phyloP scores from a whole-genome alignment of 2,113 vertebrate species.

The Cichladusa arquata region DNA sequence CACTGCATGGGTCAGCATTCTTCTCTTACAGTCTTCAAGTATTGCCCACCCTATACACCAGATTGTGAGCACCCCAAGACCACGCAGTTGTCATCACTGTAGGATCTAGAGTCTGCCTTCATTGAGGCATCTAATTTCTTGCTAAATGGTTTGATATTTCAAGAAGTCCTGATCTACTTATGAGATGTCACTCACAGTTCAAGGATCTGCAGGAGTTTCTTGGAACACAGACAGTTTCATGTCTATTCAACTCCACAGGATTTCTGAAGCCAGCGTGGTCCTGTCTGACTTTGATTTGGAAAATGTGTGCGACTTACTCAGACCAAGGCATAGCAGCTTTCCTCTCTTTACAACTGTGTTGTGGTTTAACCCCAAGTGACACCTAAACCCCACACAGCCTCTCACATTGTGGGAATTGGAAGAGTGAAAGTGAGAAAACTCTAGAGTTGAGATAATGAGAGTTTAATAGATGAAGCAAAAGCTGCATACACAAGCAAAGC shows the following conservation, averaged over 20 bases:
- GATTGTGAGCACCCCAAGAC: background rate
- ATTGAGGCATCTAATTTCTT: background rate
- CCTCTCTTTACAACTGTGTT: background rate
- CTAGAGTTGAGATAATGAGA: background rate
- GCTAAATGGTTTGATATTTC: background rate
- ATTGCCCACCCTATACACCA: background rate
- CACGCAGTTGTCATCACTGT: fast-evolving
- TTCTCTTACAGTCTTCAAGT: background rate
- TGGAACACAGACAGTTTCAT: background rate
- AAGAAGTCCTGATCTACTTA: background rate
- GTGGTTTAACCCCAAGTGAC: background rate
- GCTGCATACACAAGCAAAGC: background rate
- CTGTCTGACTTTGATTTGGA: background rate
- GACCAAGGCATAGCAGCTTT: background rate
- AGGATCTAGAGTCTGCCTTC: background rate
- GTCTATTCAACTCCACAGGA: background rate
- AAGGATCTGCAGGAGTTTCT: background rate
- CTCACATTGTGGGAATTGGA: background rate
- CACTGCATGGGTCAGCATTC: background rate
- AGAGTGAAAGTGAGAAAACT: background rate
- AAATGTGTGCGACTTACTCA: background rate
- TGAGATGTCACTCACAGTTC: background rate
- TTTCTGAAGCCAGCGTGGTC: background rate
- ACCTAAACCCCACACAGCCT: background rate
- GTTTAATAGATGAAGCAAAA: background rate